phyloP scores from a whole-genome alignment of 2,113 vertebrate species.

The Microcebus jonahi region DNA sequence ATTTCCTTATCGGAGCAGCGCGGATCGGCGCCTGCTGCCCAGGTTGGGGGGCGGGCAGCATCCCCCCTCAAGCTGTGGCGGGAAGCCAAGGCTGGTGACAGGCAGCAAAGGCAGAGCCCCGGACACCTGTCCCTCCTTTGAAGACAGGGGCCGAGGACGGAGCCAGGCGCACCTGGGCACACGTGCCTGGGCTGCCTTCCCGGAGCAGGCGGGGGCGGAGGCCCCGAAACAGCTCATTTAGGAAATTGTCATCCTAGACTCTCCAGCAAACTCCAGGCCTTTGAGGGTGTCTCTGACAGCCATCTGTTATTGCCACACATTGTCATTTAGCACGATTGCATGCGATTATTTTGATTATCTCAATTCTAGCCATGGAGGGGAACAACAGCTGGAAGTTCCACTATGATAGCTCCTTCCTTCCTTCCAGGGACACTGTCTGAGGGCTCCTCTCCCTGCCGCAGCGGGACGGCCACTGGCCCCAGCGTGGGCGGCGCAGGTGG shows the following conservation, averaged over 20 bases:
- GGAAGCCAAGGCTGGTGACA: fast-evolving
- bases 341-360: not conserved
- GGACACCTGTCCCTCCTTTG: fast-evolving
- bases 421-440: not conserved
- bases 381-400: not conserved
- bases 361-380: not conserved
- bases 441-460: fast-evolving
- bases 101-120: fast-evolving
- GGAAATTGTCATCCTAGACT: not conserved
- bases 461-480: fast-evolving
- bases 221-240: not conserved
- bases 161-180: fast-evolving
- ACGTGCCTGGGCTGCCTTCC: fast-evolving
- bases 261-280: not conserved
- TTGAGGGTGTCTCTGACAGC: not conserved
- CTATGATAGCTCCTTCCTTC: not conserved
- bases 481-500: fast-evolving
- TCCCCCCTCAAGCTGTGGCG: fast-evolving
- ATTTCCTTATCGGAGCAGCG: conserved; percentile 65
- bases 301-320: not conserved
- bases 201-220: too few species aligned
- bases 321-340: not conserved
- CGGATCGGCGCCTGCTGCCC: not conserved
- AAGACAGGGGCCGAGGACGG: not conserved
- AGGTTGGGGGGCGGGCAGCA: conserved; percentile 14